Percentiles rank a stretch among this genome's conserved stretches.
Evolutionary conservation across 2,888 invertebrate species (phyloP).

Genomic region (Ophonus ardosiacus): DNA sequence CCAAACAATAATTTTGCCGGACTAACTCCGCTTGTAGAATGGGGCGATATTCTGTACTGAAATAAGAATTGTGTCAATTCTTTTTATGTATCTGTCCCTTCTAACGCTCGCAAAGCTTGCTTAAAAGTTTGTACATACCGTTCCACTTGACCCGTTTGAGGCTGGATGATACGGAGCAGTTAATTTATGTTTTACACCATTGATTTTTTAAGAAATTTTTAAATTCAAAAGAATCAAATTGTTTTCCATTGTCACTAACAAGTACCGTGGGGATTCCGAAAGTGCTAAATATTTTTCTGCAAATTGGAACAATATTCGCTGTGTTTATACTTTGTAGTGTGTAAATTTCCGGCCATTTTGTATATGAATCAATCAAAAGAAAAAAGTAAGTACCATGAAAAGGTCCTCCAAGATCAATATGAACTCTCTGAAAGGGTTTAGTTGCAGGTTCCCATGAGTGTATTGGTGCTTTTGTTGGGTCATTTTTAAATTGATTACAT

Average conservation of each 20-base stretch:
- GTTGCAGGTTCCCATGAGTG: slow-evolving; percentile 72
- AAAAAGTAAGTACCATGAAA: slow-evolving; percentile 45
- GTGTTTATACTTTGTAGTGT: slow-evolving; percentile 65
- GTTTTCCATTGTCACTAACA: slow-evolving; percentile 68
- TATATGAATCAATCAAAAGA: slow-evolving; percentile 65
- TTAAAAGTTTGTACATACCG: slow-evolving; percentile 11
- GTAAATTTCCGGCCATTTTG: slow-evolving; percentile 67
- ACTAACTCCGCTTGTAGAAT: slow-evolving; percentile 64
- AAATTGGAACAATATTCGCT: slow-evolving; percentile 61
- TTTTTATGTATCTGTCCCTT: slow-evolving; percentile 9
- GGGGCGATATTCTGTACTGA: slow-evolving; percentile 55
- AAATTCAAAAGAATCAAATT: slow-evolving; percentile 13
- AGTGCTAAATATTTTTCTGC: slow-evolving; percentile 62
- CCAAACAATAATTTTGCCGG: slow-evolving; percentile 66
- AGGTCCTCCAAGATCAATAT: slow-evolving; percentile 59
- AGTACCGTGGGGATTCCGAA: slow-evolving; percentile 68
- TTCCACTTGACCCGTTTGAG: slow-evolving; percentile 9
- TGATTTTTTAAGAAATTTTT: slow-evolving; percentile 3
- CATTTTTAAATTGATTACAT: slow-evolving; percentile 65
- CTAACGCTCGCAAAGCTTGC: slow-evolving; percentile 5
- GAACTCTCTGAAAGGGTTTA: slow-evolving; percentile 64
- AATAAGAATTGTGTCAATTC: slow-evolving; percentile 38
- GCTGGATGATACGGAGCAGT: slow-evolving; percentile 31
- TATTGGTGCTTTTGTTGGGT: slow-evolving; percentile 67
- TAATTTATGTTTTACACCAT: neutral